Evolutionary conservation across 1,140 invertebrate species (phyloP).

Genomic region (Steinernema feltiae): DNA sequence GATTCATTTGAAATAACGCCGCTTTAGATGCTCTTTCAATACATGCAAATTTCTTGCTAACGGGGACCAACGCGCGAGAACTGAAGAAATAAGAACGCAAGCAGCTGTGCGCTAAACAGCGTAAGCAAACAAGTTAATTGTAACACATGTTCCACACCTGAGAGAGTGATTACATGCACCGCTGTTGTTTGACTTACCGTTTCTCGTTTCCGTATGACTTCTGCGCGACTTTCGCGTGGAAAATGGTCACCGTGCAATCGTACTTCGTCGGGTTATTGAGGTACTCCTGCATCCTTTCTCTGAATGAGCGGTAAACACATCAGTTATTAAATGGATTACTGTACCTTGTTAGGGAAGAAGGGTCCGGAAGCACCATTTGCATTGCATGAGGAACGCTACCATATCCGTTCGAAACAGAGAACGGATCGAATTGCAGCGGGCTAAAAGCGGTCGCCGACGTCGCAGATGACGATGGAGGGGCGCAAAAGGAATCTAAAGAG

Average conservation of each 20-base stretch:
- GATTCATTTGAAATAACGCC: too few relatives aligned
- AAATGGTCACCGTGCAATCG: constrained; percentile 70
- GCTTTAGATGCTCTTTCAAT: not conserved
- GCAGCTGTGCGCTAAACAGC: not conserved
- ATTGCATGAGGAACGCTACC: not conserved
- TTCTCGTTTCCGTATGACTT: constrained; percentile 99
- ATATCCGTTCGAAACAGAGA: not conserved
- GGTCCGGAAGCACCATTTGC: constrained; percentile 4
- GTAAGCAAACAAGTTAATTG: not conserved
- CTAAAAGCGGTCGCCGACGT: not conserved
- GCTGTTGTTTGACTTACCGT: constrained; percentile 61
- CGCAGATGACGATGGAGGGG: not conserved
- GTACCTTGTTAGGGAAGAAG: not conserved
- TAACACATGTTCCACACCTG: constrained; percentile 1
- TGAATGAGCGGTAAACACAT: constrained; percentile 14
- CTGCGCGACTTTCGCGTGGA: constrained; percentile 95
- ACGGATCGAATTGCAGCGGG: not conserved
- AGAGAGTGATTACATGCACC: not conserved
- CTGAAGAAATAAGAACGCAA: not conserved
- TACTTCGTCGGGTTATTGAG: constrained; percentile 35
- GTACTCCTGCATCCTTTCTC: constrained; percentile 51
- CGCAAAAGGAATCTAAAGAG: constrained; percentile 8
- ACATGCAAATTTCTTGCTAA: not conserved
- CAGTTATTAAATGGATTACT: not conserved
- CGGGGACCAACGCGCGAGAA: not conserved